Base-by-base conservation (phyloP, 2,797 vertebrate species). In the Epinephelus awoara region DNA sequence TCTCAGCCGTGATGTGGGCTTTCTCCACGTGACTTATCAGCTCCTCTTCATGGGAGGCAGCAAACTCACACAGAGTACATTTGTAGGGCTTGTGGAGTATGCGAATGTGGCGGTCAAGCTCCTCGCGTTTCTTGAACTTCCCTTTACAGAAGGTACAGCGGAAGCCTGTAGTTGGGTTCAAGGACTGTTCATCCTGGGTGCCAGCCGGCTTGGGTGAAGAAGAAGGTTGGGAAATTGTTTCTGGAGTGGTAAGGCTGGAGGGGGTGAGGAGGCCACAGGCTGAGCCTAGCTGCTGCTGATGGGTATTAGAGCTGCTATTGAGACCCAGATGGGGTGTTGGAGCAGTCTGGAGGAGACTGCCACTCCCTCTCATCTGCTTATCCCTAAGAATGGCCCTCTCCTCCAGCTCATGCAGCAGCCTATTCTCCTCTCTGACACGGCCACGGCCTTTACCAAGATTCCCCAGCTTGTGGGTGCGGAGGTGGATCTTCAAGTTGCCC, bases 11-110 rank as follows among this genome's bases (percentile, higher is more conserved):
- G 85, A 99, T 99, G 91, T 99, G 98, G 72, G 98, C 98, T 93
- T 99, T 99, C 92, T 99, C 98, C 79, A 99, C 98, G 0, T 99
- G 98, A 88, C 97, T 96, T 82, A 99, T 99, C 83, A 99, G 95
- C 68, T 99, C 98, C 85, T 99, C 98, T 91, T 99, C 98, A 83
- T 99, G 98, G 0, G 98, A 97, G 52, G 98, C 97, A 0, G 98
- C 98, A 47, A 99, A 99, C 90, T 99, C 98, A 44, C 98, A 99
- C 69, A 99, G 94, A 21, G 98, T 99, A 85, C 98, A 99, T 93
- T 99, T 99, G 94, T 99, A 99, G 94, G 98, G 98, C 91, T 99
- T 99, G 94, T 99, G 98, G 56, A 99, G 96, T 89, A 99, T 99
- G 85, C 98, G 95, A 84, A 99, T 99, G 92, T 99, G 98, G 25